Conservation (phyloP, 1,140 invertebrate genomes). For the Drosophila tsacasi region DNA sequence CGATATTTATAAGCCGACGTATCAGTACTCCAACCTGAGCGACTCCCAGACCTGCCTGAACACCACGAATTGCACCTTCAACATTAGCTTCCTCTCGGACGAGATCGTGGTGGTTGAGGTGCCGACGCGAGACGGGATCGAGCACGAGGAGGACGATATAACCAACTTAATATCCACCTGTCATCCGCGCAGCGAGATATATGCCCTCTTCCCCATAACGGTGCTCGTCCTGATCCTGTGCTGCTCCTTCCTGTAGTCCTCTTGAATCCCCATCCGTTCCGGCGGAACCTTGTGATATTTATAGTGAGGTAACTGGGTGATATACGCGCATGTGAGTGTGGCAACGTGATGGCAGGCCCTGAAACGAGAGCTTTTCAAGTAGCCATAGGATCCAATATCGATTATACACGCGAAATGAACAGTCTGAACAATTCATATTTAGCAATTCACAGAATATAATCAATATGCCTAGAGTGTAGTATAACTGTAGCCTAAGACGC, state of each 20-base stretch:
- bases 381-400: constrained; percentile 42
- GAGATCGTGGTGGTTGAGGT: constrained; percentile 93
- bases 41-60: constrained; percentile 89
- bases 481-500: constrained; percentile 36
- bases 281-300: constrained; percentile 68
- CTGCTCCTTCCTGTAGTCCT: constrained; percentile 90
- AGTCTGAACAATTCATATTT: constrained; percentile 64
- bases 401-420: constrained; percentile 54
- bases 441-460: constrained; percentile 59
- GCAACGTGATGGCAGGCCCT: constrained; percentile 42
- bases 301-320: constrained; percentile 63
- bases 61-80: constrained; percentile 90
- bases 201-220: constrained; percentile 91
- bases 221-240: constrained; percentile 90
- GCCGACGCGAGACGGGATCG: constrained; percentile 91
- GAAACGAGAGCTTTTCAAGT: constrained; percentile 46
- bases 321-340: constrained; percentile 49
- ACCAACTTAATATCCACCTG: constrained; percentile 90
- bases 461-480: constrained; percentile 29
- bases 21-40: constrained; percentile 90
- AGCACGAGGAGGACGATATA: constrained; percentile 90
- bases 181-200: constrained; percentile 91
- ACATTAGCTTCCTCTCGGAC: constrained; percentile 89
- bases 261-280: not conserved
- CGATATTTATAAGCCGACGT: constrained; percentile 93